Evolutionary conservation across 2,113 vertebrate species (phyloP).

Genomic region (Anarhynchus alexandrinus): DNA sequence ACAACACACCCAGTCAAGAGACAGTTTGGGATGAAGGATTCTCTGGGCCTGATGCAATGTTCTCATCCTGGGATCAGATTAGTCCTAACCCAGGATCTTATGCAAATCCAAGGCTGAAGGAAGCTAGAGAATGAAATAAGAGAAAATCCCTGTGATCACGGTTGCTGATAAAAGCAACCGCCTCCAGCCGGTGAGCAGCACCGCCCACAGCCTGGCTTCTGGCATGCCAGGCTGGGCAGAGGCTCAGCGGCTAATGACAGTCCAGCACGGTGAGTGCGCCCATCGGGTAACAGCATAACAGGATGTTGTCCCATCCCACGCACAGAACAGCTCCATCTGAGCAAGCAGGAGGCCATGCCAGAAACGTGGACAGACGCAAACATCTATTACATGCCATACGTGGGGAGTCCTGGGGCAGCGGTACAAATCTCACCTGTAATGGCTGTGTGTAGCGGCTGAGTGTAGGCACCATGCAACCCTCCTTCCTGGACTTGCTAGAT

Average conservation of each 20-base stretch:
- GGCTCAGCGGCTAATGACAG: not conserved
- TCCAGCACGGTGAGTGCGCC: not conserved
- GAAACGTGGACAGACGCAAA: not conserved
- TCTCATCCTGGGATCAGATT: constrained; percentile 14
- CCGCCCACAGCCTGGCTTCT: not conserved
- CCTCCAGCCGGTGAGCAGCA: constrained; percentile 4
- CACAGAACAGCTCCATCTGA: not conserved
- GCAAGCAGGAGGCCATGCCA: not conserved
- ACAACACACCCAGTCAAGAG: not conserved
- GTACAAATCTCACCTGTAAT: not conserved
- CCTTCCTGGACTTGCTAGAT: not conserved
- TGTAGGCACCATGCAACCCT: not conserved
- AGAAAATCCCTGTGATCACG: constrained; percentile 49
- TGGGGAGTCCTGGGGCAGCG: not conserved
- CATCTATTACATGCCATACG: accelerated
- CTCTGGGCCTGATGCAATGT: not conserved
- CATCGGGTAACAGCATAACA: not conserved
- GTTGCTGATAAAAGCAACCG: constrained; percentile 39
- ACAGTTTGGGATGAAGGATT: not conserved
- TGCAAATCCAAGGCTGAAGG: constrained; percentile 43
- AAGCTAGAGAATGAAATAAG: constrained; percentile 15
- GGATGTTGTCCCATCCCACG: not conserved
- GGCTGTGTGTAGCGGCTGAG: not conserved
- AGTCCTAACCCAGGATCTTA: constrained; percentile 29
- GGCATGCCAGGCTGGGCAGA: not conserved